Evolutionary conservation across 2,888 invertebrate species (phyloP), one percentile per base, ranked within the genome.

Genomic region (Tetheella fluctuosa): DNA sequence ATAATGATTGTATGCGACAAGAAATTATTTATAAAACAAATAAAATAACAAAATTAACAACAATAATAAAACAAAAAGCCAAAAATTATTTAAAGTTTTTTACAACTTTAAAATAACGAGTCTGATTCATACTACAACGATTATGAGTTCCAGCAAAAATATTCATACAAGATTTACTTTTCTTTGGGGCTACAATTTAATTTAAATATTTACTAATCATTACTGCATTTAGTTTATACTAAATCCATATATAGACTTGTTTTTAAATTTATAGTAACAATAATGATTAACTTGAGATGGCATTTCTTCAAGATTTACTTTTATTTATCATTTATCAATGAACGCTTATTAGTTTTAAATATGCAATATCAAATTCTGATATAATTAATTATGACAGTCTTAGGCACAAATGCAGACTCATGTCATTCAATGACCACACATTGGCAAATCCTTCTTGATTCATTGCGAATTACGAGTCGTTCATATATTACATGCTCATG

Each of bases 361-460:
- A 34, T 13, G 34, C 34, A 34, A 34, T 34, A 34, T 34, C 13
- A 34, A 34, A 52, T 53, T 34, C 54, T 59, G 57, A 55, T 60
- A 58, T 67, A 70, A 34, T 73, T 61, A 60, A n/a, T n/a, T n/a
- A n/a, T 61, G 64, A 69, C 69, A 67, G 68, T 73, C 70, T 65
- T 68, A 68, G 66, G 63, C 68, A 70, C 70, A 65, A 68, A 72
- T 65, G 63, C 70, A 72, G 70, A 64, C 72, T 64, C 58, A 63
- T 57, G 56, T 64, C 37, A 63, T 53, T 60, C 58, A 55, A 61
- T 62, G 52, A 58, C 58, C 64, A 60, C 57, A 54, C 30, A 42
- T 55, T 30, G 63, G 20, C 63, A 57, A 59, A 62, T 63, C 65
- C 62, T 61, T 20, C 13, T 4, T 54, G 20, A 34, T 17, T 30